These are phyloP conservation scores for Cerastis rubricosa DNA, from an alignment of 2,888 invertebrate species.

Conservation along the genomic window DNA sequence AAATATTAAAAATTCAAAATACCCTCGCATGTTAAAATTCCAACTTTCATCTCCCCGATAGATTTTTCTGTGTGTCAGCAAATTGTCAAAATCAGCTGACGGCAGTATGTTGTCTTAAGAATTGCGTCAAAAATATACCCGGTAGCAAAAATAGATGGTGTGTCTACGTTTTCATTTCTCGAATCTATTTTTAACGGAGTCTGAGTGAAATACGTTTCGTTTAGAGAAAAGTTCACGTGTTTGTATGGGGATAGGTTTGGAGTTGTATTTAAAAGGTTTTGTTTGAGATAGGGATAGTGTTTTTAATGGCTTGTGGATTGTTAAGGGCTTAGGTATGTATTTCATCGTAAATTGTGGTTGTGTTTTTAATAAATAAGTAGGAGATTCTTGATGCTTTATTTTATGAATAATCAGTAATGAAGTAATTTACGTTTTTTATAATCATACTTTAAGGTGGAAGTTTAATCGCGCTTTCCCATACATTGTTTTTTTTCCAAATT, in stretches of 20 bases:
- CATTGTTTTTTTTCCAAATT: no score
- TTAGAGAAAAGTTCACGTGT: constrained; percentile 44
- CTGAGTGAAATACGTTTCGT: constrained; percentile 50
- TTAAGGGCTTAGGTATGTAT: background rate
- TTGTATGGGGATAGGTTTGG: constrained; percentile 22
- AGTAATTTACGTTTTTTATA: background rate
- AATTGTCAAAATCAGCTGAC: constrained; percentile 76
- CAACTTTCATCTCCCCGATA: constrained; percentile 55
- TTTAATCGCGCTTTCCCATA: no score
- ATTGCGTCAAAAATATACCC: constrained; percentile 73
- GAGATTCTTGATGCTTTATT: background rate
- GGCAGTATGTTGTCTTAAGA: constrained; percentile 67
- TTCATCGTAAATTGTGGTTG: background rate
- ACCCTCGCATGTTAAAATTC: constrained; percentile 51
- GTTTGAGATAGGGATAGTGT: constrained; percentile 11
- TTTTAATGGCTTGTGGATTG: constrained; percentile 1
- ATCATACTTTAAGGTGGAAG: background rate
- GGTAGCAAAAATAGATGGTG: constrained; percentile 69
- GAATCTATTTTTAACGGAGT: constrained; percentile 62
- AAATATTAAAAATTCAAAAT: constrained; percentile 18
- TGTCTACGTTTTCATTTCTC: constrained; percentile 70
- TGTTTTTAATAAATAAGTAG: background rate
- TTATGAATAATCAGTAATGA: background rate
- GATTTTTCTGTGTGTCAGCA: constrained; percentile 70
- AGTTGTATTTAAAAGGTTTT: constrained; percentile 50